These are phyloP conservation scores for Diplolepis rosae DNA, from an alignment of 2,888 invertebrate species.

Conservation along the genomic window DNA sequence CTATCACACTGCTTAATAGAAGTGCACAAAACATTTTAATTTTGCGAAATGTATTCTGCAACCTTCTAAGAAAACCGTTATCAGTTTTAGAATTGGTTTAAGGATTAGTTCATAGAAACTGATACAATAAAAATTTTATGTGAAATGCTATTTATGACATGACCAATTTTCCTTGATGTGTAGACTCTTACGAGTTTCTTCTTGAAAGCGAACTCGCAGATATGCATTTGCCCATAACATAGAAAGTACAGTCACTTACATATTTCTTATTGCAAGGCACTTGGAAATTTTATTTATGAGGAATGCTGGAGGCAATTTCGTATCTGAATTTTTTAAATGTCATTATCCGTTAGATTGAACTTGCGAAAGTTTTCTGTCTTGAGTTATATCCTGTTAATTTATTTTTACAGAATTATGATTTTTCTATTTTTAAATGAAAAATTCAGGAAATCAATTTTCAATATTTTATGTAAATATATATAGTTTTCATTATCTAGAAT, in stretches of 20 bases:
- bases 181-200: neutral
- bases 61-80: neutral
- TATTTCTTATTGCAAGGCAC: slow-evolving; percentile 4
- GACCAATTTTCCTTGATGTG: slow-evolving; percentile 6
- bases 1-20: neutral
- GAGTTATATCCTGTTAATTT: neutral
- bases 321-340: neutral
- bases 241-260: slow-evolving; percentile 16
- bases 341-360: neutral
- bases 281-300: slow-evolving; percentile 10
- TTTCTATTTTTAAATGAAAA: too few species aligned
- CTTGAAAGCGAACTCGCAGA: neutral
- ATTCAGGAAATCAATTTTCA: too few species aligned
- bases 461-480: too few species aligned
- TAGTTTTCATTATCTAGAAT: too few species aligned
- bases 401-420: neutral
- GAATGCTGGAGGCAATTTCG: neutral
- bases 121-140: neutral
- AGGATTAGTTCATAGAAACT: neutral
- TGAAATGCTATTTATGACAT: neutral
- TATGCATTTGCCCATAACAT: neutral
- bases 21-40: slow-evolving; percentile 10
- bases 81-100: neutral
- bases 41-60: slow-evolving; percentile 1
- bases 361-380: neutral